phyloP scores from a whole-genome alignment of 2,797 vertebrate genomes.

The Fringilla coelebs region DNA sequence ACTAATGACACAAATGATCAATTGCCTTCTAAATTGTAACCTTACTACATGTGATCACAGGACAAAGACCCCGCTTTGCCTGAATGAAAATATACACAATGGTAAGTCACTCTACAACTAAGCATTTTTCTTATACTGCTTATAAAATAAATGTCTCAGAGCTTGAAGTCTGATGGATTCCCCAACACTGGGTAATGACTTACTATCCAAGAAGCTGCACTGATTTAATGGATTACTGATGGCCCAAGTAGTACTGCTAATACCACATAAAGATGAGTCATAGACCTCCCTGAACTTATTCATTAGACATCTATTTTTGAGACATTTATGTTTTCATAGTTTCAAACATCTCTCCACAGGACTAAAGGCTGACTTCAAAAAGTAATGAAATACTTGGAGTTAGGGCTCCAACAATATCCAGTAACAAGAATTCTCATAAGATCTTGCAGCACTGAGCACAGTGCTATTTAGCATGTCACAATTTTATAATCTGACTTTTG shows the following conservation, averaged over 20 bases:
- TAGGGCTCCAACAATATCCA: neutral
- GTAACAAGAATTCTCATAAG: neutral
- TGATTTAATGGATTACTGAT: neutral
- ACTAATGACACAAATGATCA: neutral
- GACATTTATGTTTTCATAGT: neutral
- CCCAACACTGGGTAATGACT: neutral
- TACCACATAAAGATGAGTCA: neutral
- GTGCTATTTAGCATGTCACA: neutral
- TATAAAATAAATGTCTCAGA: neutral
- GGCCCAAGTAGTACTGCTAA: neutral
- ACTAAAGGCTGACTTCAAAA: constrained; percentile 14
- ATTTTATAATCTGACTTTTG: neutral
- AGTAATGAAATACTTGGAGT: neutral
- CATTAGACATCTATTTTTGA: constrained; percentile 28
- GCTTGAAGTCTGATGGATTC: neutral
- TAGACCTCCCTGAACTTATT: neutral
- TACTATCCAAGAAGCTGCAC: neutral
- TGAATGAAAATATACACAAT: neutral
- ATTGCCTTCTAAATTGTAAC: neutral
- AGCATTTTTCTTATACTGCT: neutral
- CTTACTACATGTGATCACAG: neutral
- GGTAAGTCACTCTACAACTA: neutral
- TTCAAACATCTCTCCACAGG: constrained; percentile 5
- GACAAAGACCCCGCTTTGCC: neutral
- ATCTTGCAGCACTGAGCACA: neutral